These are phyloP conservation scores for Calliphora vicina DNA, from an alignment of 1,140 invertebrate species.

Conservation along the genomic window DNA sequence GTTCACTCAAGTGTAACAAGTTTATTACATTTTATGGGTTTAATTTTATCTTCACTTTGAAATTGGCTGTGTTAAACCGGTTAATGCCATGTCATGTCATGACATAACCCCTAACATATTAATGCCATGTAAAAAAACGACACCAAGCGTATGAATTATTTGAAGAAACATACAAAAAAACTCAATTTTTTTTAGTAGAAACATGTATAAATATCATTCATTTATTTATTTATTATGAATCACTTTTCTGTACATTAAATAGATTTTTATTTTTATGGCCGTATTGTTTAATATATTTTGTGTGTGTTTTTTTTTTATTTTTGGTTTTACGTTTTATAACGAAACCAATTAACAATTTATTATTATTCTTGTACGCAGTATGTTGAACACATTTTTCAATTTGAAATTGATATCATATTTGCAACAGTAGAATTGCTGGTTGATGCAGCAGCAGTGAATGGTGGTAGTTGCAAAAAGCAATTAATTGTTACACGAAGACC, in stretches of 20 bases:
- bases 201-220: no score
- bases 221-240: neutral
- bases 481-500: neutral
- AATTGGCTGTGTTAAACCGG: no score
- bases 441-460: neutral
- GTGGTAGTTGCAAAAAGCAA: neutral
- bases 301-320: neutral
- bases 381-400: neutral
- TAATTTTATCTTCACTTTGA: no score
- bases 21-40: no score
- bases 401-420: neutral
- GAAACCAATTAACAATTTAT: neutral
- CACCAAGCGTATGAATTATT: no score
- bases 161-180: no score
- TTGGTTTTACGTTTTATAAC: neutral
- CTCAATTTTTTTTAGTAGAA: no score
- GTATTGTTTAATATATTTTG: no score
- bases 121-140: no score
- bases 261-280: neutral
- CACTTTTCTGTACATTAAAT: neutral
- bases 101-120: no score
- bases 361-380: neutral
- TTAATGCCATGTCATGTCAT: no score
- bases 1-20: no score
- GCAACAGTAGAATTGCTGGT: neutral